A percentile compares a stretch with the other conserved stretches of the same genome.
These are phyloP conservation scores for Platyscapa corneri DNA, from an alignment of 1,140 invertebrate species.

Conservation along the genomic window DNA sequence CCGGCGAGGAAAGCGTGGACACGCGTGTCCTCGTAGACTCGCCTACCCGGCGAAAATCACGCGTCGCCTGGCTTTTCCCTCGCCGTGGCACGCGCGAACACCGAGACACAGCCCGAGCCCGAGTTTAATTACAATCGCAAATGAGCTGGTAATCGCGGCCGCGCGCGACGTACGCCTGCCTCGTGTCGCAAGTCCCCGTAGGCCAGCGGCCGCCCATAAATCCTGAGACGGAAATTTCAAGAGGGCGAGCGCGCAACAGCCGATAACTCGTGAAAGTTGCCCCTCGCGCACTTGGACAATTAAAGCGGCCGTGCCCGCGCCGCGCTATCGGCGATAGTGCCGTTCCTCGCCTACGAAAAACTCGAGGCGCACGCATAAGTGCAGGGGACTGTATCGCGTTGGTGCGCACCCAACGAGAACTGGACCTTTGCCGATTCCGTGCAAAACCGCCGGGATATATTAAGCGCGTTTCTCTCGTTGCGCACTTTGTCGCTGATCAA, in stretches of 20 bases:
- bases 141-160: no score
- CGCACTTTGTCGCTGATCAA: background rate
- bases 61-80: no score
- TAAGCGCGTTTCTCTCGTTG: background rate
- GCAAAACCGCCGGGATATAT: background rate
- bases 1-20: background rate
- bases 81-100: no score
- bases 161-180: background rate
- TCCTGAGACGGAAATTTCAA: background rate
- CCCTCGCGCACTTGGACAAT: background rate
- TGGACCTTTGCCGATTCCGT: background rate
- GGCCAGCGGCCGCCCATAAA: background rate
- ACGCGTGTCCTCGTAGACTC: background rate
- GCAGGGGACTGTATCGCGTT: no score
- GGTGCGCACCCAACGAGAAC: background rate
- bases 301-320: no score
- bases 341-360: background rate
- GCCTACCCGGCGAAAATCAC: no score
- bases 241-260: no score
- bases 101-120: no score
- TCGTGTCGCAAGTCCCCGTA: background rate
- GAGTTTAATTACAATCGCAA: no score
- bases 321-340: background rate
- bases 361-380: background rate
- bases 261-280: slow-evolving; percentile 39